Evolutionary conservation across 2,797 vertebrate species (phyloP), one percentile per base, ranked within the genome.

Genomic region (Mallotus villosus): DNA sequence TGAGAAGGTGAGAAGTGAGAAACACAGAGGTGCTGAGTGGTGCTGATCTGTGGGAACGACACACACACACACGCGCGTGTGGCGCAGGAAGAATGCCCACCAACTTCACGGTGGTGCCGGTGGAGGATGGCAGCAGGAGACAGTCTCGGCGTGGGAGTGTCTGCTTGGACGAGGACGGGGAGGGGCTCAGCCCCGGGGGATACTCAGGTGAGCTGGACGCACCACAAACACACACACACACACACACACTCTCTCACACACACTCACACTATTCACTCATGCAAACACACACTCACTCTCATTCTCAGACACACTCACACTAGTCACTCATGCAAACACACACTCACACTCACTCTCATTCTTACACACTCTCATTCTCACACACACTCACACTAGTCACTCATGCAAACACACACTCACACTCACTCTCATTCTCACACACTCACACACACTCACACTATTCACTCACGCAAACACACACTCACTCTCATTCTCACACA

Each of bases 31-130:
- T 11, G 41, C 41, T 14, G 17, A 27, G 21, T 22, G 14, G 22
- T 8, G 19, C 49, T 51, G n/a, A 11, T 12, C 24, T 51, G 41
- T 51, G 46, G 46, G 16, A 19, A 11, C 21, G 49, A 70, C 73
- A 62, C 76, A 73, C 74, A 74, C 68, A 63, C 61, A 46, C 11
- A 46, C 41, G 7, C 34, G n/a, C n/a, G 27, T 29, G 27, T 29
- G 67, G 73, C 71, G 72, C 37, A 21, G 51, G 51, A 53, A 81
- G 74, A 81, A 94, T 95, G 94, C 94, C 94, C 80, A 94, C 92
- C 4, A 93, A 83, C 86, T 94, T 94, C 78, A 95, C 93, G 0
- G 93, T 94, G 77, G 92, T 94, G 72, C 93, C 93, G 0, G 94
- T 94, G 81, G 93, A 94, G 73, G 92, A 89, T 73, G 85, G 86